phyloP scores from a whole-genome alignment of 1,140 invertebrate species.

The Gerris buenoi region DNA sequence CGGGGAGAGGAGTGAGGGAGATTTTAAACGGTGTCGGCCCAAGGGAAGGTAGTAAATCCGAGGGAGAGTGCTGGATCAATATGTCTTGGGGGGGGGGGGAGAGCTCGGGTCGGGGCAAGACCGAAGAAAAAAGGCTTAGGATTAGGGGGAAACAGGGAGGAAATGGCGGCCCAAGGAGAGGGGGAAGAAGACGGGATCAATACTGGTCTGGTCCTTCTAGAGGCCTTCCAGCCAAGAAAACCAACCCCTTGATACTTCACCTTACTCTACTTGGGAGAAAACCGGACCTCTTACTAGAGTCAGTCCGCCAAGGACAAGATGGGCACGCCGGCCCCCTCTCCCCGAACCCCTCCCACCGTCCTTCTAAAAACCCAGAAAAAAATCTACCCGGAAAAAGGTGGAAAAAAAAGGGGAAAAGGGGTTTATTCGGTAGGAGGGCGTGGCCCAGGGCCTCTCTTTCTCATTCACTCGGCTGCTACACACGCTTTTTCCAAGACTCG shows the following conservation, averaged over 20 bases:
- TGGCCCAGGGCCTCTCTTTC: neutral
- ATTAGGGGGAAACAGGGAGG: neutral
- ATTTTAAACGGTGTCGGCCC: neutral
- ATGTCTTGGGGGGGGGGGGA: neutral
- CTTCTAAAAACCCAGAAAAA: too few species aligned
- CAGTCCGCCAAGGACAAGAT: too few species aligned
- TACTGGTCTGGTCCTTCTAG: neutral
- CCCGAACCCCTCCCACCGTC: too few species aligned
- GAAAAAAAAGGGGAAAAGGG: neutral
- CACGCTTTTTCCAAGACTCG: neutral
- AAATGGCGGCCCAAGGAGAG: neutral
- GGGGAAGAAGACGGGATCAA: neutral
- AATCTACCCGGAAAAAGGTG: neutral
- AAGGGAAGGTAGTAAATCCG: neutral
- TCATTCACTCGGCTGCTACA: neutral
- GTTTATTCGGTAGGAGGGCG: neutral
- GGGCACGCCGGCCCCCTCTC: too few species aligned
- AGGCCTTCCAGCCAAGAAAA: neutral
- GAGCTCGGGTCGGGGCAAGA: too few species aligned
- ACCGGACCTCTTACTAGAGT: too few species aligned
- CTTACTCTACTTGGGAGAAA: neutral
- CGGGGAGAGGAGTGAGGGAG: too few species aligned
- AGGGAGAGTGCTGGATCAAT: neutral
- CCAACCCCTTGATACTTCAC: neutral
- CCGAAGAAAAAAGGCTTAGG: neutral